Conservation (phyloP, 2,797 vertebrate species). For the Pangasius sanitwongsei region DNA sequence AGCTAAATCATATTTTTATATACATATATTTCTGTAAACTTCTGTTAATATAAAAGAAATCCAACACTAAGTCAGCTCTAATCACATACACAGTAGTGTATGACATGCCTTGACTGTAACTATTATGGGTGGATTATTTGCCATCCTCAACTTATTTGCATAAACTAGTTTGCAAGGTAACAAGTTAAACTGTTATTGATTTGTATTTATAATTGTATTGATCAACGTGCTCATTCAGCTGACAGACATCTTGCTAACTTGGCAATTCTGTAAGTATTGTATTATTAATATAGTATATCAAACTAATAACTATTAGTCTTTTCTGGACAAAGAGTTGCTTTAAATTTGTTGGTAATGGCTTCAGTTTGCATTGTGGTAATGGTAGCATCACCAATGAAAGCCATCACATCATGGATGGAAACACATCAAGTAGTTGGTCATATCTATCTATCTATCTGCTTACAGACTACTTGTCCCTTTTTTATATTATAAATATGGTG, state of each 20-base stretch:
- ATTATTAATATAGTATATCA: neutral
- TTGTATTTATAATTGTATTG: neutral
- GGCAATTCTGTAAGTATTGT: neutral
- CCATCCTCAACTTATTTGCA: neutral
- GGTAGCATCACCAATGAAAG: neutral
- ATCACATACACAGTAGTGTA: too few relatives aligned
- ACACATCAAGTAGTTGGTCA: neutral
- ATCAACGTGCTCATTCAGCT: neutral
- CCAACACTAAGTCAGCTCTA: neutral
- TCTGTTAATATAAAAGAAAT: neutral
- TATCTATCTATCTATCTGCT: neutral
- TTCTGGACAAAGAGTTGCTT: neutral
- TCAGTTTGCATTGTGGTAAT: neutral
- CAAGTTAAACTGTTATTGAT: neutral
- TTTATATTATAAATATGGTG: neutral
- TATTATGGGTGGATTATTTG: neutral
- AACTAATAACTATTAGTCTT: neutral
- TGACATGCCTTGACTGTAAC: neutral
- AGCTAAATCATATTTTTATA: neutral
- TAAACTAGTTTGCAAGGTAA: neutral
- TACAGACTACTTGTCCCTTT: neutral
- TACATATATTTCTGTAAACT: neutral
- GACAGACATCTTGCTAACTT: neutral
- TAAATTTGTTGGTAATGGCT: neutral
- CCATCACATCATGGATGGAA: neutral